Evolutionary conservation across 2,888 invertebrate species (phyloP).

Genomic region (Digitonthophagus gazella): DNA sequence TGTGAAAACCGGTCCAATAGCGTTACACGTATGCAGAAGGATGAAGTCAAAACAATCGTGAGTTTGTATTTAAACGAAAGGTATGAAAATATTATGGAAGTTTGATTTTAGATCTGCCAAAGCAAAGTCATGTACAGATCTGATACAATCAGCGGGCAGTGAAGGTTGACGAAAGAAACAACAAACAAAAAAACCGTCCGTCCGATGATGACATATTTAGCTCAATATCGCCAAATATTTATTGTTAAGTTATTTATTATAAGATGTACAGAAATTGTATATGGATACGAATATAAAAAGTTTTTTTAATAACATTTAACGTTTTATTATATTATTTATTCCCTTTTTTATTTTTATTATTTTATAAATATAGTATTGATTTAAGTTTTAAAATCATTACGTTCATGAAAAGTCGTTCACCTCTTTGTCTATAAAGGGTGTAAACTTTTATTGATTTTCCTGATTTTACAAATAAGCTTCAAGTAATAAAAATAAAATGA

Average conservation of each 20-base stretch:
- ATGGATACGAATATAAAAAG: conserved; percentile 13
- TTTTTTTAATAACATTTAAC: neutral
- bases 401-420: no score
- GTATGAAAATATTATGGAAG: neutral
- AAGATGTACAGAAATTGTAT: conserved; percentile 9
- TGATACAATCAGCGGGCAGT: conserved; percentile 53
- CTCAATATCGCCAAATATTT: conserved; percentile 29
- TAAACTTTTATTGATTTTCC: no score
- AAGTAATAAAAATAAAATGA: no score
- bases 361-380: no score
- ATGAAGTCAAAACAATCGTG: conserved; percentile 42
- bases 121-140: conserved; percentile 73
- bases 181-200: neutral
- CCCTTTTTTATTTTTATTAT: no score
- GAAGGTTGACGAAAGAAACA: conserved; percentile 17
- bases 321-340: no score
- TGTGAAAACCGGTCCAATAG: conserved; percentile 73
- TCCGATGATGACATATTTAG: conserved; percentile 7
- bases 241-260: conserved; percentile 16
- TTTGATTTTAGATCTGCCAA: conserved; percentile 62
- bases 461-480: no score
- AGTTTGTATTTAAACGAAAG: conserved; percentile 24
- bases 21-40: conserved; percentile 67
- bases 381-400: no score
- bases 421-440: no score